Evolutionary conservation across 2,888 invertebrate genomes (phyloP), one percentile per base, ranked within the genome.

Genomic region (Morpho deidamia): DNA sequence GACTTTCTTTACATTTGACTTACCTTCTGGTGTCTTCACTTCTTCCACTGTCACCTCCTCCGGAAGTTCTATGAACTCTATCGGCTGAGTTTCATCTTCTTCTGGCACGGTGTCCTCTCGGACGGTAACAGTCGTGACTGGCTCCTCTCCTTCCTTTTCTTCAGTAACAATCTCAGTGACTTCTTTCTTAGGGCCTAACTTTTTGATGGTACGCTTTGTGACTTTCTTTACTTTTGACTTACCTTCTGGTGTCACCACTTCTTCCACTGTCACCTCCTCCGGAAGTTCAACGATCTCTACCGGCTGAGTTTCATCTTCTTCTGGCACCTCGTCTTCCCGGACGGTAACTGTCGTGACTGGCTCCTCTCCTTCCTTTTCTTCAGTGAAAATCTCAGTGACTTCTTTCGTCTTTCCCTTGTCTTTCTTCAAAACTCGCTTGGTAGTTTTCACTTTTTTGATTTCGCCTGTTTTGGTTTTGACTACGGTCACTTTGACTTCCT

Each of bases 221-320:
- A 38, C 61, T 68, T 65, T 65, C n/a, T 51, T 66, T 8, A 70
- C 62, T 55, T 48, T 74, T 60, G 11, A 76, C 65, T 46, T 78
- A 65, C 61, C 78, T 68, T 64, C 80, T 69, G 45, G 65, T 55
- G 33, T 55, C 7, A 54, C 44, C 33, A 34, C 14, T n/a, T 40
- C 41, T 40, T 48, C 48, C 8, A 48, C 2, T 10, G 48, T 41
- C 54, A 58, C 64, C 40, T 65, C 63, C 12, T 68, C 69, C 0
- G 68, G 69, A 0, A 82, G 59, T 49, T 86, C 68, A 0, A 65
- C n/a, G 0, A 60, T 52, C 56, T 61, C 33, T 14, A 68, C 37
- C 8, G 65, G 59, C 53, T 58, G 56, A 23, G 23, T 5, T 63
- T 54, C 78, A 62, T 86, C 82, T 57, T 79, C 61, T 11, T 56